These are phyloP conservation scores for Ibidorhyncha struthersii DNA, from an alignment of 2,113 vertebrate genomes.

Conservation along the genomic window DNA sequence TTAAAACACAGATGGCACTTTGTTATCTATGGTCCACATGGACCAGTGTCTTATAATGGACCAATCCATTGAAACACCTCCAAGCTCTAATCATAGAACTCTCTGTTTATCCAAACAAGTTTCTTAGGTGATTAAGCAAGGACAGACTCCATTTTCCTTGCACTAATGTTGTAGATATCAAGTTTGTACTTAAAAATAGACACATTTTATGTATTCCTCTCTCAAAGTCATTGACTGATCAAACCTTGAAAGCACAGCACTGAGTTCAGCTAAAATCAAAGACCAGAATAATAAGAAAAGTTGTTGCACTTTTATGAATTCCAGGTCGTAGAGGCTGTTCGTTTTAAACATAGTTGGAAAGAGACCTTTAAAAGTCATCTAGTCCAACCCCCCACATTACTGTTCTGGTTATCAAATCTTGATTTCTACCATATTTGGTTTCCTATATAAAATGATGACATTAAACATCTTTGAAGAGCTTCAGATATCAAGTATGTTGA, in stretches of 20 bases:
- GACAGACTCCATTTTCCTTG: accelerated
- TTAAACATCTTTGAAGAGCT: background rate
- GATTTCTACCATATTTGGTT: background rate
- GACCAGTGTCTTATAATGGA: background rate
- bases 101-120: background rate
- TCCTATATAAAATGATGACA: accelerated
- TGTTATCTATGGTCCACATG: background rate
- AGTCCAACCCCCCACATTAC: background rate
- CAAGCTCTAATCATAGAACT: background rate
- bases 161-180: background rate
- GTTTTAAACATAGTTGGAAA: background rate
- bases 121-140: background rate
- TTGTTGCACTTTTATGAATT: background rate
- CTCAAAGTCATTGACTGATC: background rate
- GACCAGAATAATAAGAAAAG: background rate
- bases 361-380: background rate
- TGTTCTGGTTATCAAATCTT: background rate
- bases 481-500: background rate
- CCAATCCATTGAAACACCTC: background rate
- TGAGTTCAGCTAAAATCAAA: background rate
- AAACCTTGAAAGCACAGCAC: background rate
- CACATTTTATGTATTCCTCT: background rate
- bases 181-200: background rate
- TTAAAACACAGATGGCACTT: background rate
- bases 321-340: background rate